Percentiles rank a stretch among this genome's conserved stretches.
Conservation (phyloP, 2,113 vertebrate species). For the Platichthys flesus region DNA sequence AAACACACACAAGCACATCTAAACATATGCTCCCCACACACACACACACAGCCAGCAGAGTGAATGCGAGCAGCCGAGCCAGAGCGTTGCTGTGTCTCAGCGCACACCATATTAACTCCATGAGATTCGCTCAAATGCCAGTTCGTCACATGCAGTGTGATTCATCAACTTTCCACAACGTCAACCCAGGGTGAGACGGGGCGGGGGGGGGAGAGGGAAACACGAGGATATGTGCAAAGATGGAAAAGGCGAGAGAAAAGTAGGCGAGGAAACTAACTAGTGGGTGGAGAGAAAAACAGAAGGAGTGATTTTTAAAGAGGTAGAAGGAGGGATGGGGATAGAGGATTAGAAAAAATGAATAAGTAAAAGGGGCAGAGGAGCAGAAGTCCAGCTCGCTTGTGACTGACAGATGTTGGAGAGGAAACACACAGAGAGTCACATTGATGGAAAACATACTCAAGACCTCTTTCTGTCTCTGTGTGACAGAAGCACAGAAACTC, state of each 20-base stretch:
- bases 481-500: slow-evolving; percentile 27
- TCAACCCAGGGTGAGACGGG: slow-evolving; percentile 39
- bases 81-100: slow-evolving; percentile 35
- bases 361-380: slow-evolving; percentile 31
- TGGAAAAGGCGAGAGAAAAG: slow-evolving; percentile 15
- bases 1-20: not conserved
- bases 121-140: slow-evolving; percentile 62
- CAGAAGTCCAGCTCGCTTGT: slow-evolving; percentile 42
- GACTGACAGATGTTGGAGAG: slow-evolving; percentile 38
- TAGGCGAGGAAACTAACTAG: not conserved
- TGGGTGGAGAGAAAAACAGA: not conserved
- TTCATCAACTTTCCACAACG: slow-evolving; percentile 66
- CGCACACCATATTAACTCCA: slow-evolving; percentile 62
- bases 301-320: not conserved
- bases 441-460: slow-evolving; percentile 47
- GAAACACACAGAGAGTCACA: slow-evolving; percentile 35
- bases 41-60: not conserved
- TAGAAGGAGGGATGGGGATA: not conserved
- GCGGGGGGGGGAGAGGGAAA: not conserved
- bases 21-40: not conserved
- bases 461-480: slow-evolving; percentile 8
- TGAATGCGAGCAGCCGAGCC: slow-evolving; percentile 15
- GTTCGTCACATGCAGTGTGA: slow-evolving; percentile 63
- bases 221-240: slow-evolving; percentile 10
- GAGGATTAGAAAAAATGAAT: slow-evolving; percentile 31